These are phyloP conservation scores for Eupristina koningsbergeri DNA, from an alignment of 1,140 invertebrate genomes.

Conservation along the genomic window DNA sequence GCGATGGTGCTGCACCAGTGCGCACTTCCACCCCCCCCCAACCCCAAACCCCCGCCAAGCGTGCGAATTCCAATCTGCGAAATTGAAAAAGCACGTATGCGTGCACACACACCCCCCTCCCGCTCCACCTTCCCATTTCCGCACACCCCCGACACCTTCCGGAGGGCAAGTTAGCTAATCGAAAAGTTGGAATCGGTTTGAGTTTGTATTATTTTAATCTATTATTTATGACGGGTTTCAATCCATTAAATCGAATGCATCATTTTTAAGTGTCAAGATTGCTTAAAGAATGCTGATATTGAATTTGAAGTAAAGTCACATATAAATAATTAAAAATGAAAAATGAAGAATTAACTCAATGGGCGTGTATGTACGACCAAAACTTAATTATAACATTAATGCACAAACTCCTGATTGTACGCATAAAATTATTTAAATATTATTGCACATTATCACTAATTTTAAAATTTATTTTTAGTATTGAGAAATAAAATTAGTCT, in stretches of 20 bases:
- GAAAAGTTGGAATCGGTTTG: slow-evolving; percentile 26
- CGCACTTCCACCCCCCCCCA: not conserved
- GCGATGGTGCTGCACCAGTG: not conserved
- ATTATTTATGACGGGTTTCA: no score
- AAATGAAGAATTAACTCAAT: no score
- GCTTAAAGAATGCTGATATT: not conserved
- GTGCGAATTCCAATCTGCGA: slow-evolving; percentile 50
- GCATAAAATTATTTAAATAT: not conserved
- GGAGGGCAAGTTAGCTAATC: slow-evolving; percentile 27
- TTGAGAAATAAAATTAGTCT: not conserved
- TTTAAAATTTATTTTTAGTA: not conserved
- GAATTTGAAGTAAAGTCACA: no score
- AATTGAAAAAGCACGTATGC: slow-evolving; percentile 47
- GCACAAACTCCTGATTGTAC: no score
- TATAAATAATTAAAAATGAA: no score
- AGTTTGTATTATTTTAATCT: no score
- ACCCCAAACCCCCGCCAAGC: no score
- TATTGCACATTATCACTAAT: not conserved
- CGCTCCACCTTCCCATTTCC: slow-evolving; percentile 11
- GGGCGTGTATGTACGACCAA: no score
- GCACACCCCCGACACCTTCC: not conserved
- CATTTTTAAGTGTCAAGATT: no score
- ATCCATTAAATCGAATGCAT: no score
- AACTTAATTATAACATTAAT: no score
- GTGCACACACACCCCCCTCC: no score